These are phyloP conservation scores for Geococcyx californianus DNA, from an alignment of 2,113 vertebrate genomes.

Conservation along the genomic window DNA sequence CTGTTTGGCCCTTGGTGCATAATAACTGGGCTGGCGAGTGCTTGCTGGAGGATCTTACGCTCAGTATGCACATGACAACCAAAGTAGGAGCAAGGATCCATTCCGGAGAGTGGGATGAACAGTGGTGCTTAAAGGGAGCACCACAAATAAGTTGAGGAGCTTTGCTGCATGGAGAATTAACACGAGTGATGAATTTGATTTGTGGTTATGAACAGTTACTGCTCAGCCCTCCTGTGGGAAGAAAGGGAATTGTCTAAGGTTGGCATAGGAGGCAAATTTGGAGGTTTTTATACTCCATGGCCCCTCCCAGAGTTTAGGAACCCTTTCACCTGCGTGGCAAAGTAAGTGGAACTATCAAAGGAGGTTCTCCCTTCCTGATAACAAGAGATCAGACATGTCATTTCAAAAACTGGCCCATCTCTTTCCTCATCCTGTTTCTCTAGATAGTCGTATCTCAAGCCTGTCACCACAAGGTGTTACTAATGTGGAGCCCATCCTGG, in stretches of 20 bases:
- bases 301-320: background rate
- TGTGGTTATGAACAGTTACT: background rate
- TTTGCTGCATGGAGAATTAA: background rate
- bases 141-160: background rate
- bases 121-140: background rate
- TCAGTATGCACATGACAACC: background rate
- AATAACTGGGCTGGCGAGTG: background rate
- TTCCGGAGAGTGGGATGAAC: background rate
- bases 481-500: background rate
- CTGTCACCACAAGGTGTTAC: background rate
- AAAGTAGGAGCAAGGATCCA: background rate
- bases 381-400: background rate
- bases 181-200: accelerated
- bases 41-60: background rate
- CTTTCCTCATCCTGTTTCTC: background rate
- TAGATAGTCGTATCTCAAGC: accelerated
- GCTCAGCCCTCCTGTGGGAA: background rate
- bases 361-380: background rate
- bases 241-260: background rate
- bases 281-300: accelerated
- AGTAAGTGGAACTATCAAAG: background rate
- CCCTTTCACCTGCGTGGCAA: background rate
- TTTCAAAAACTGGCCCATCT: background rate
- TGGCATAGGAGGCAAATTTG: background rate
- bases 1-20: background rate